Percentiles rank a stretch among this genome's conserved stretches.
phyloP scores from a whole-genome alignment of 2,888 invertebrate genomes.

The Scelioninae gen. 1 region DNA sequence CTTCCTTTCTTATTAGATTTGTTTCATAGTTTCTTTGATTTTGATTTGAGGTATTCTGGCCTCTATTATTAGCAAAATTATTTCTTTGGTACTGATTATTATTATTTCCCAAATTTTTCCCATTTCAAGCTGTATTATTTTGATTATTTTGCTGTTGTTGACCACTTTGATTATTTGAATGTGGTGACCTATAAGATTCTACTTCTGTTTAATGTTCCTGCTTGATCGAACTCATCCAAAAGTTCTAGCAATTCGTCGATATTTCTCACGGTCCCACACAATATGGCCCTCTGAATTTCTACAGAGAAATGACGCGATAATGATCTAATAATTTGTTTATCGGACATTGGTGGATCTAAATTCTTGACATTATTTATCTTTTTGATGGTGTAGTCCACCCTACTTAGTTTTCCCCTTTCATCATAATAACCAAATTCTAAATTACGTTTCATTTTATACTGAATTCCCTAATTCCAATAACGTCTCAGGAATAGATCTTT shows the following conservation, averaged over 20 bases:
- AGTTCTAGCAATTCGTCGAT: background rate
- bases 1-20: no score
- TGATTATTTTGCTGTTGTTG: no score
- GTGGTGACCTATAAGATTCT: no score
- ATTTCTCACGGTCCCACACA: background rate
- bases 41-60: no score
- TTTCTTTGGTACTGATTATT: no score
- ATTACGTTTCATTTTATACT: background rate
- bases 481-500: background rate
- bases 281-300: background rate
- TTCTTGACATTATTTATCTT: background rate
- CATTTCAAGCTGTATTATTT: no score
- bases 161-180: no score
- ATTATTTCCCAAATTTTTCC: no score
- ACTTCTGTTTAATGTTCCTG: no score
- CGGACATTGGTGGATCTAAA: background rate
- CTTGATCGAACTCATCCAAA: no score
- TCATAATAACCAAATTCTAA: background rate
- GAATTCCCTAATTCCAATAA: background rate
- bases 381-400: background rate
- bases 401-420: background rate
- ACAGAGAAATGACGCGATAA: background rate
- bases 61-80: no score
- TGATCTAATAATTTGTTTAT: background rate
- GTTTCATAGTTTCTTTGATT: no score